Conservation (phyloP, 2,113 vertebrate genomes). For the Heloderma charlesbogerti region DNA sequence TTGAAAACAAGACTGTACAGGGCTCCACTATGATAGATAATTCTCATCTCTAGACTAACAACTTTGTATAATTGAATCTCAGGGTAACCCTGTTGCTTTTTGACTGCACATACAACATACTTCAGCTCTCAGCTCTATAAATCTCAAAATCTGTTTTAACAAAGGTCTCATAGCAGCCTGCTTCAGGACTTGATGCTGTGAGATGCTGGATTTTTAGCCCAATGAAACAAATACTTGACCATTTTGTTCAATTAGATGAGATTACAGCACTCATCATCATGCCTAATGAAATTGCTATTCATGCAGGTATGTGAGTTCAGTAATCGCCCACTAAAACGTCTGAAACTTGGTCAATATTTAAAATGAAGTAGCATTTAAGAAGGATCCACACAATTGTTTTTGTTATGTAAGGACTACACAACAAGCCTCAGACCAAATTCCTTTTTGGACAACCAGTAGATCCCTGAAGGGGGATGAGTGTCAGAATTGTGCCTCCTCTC, state of each 20-base stretch:
- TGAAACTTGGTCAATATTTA: conserved; percentile 6
- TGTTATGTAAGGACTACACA: background rate
- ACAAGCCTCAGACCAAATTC: background rate
- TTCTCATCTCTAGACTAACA: conserved; percentile 12
- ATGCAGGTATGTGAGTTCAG: background rate
- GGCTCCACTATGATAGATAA: conserved; percentile 18
- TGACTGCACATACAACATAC: conserved; percentile 2
- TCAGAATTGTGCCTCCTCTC: background rate
- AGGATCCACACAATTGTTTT: background rate
- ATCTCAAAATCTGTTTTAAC: background rate
- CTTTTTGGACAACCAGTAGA: background rate
- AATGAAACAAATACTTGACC: background rate
- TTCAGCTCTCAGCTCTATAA: conserved; percentile 1
- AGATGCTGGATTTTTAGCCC: background rate
- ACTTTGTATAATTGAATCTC: background rate
- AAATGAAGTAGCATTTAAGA: background rate
- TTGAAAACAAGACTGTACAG: conserved; percentile 29
- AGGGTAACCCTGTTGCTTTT: conserved; percentile 5
- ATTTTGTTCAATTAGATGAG: background rate
- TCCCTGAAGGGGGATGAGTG: background rate
- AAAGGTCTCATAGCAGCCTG: background rate
- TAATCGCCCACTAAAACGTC: background rate
- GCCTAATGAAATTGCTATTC: background rate
- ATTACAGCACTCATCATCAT: background rate
- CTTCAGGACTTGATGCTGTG: conserved; percentile 15